phyloP scores from a whole-genome alignment of 2,888 invertebrate species.

The Synergus japonicus region DNA sequence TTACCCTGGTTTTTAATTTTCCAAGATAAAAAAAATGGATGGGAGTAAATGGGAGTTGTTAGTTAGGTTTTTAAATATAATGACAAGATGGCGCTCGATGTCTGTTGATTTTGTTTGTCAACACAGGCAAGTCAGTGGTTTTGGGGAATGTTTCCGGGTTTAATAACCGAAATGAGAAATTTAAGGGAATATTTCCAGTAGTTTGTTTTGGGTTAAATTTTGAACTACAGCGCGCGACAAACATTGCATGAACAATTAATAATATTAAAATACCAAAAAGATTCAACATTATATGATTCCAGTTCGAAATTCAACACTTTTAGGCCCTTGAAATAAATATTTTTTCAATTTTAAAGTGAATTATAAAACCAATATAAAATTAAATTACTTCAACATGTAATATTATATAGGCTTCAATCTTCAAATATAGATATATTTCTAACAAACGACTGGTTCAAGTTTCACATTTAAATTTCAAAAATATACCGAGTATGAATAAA shows the following conservation, averaged over 20 bases:
- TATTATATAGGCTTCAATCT: background rate
- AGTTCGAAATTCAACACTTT: too few species aligned
- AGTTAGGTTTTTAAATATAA: background rate
- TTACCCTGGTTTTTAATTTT: background rate
- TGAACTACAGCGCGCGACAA: background rate
- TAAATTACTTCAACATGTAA: too few species aligned
- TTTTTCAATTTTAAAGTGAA: too few species aligned
- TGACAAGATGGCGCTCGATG: slow-evolving; percentile 36
- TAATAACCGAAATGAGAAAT: slow-evolving; percentile 1
- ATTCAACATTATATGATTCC: too few species aligned
- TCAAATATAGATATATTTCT: background rate
- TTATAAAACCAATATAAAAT: too few species aligned
- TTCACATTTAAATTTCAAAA: background rate
- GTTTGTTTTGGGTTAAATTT: background rate
- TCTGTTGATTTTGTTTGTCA: slow-evolving; percentile 41
- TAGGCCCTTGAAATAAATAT: too few species aligned
- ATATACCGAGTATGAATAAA: background rate
- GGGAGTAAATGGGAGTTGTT: background rate
- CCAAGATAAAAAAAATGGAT: background rate
- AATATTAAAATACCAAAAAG: too few species aligned
- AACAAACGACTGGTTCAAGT: background rate
- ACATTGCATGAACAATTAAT: too few species aligned
- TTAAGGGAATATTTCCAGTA: slow-evolving; percentile 8
- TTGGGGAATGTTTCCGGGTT: slow-evolving; percentile 19
- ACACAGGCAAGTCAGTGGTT: slow-evolving; percentile 8